Base-by-base conservation (phyloP, 2,797 vertebrate genomes). In the Borostomias antarcticus region DNA sequence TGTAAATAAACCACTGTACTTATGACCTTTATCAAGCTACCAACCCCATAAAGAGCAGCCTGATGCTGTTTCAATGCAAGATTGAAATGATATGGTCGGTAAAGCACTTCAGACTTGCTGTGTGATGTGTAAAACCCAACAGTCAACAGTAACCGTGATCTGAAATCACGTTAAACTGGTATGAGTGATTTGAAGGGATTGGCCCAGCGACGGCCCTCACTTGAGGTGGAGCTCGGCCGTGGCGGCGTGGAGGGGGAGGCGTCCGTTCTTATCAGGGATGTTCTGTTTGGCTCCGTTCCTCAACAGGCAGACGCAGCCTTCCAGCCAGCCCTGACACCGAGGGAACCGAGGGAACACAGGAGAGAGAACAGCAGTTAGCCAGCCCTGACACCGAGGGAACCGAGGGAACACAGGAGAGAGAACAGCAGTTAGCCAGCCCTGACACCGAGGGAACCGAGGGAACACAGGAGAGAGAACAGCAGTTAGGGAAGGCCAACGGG, bases 391-490 rank as follows among this genome's bases (percentile, higher is more conserved):
- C 74, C 58, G 69, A 62, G 51, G n/a, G n/a, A n/a, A n/a, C n/a
- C n/a, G n/a, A n/a, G n/a, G n/a, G n/a, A n/a, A n/a, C n/a, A n/a
- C n/a, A n/a, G n/a, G n/a, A n/a, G n/a, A n/a, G n/a, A n/a, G n/a
- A n/a, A n/a, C n/a, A n/a, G n/a, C n/a, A n/a, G n/a, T n/a, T n/a
- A 95, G 87, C 95, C 95, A 96, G 17, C 95, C 94, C 94, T 96
- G 73, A 35, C 57, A 72, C 74, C 58, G 69, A 62, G 51, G n/a
- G n/a, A n/a, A n/a, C n/a, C n/a, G n/a, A n/a, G n/a, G n/a, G n/a
- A n/a, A n/a, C n/a, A n/a, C n/a, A n/a, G n/a, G n/a, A n/a, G n/a
- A n/a, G n/a, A n/a, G n/a, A n/a, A n/a, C n/a, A n/a, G n/a, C n/a
- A n/a, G n/a, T n/a, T n/a, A 95, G 87, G n/a, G n/a, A n/a, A n/a